These are phyloP conservation scores for Meandrina meandrites DNA, from an alignment of 92 coral and sea anemone genomes.

Conservation along the genomic window DNA sequence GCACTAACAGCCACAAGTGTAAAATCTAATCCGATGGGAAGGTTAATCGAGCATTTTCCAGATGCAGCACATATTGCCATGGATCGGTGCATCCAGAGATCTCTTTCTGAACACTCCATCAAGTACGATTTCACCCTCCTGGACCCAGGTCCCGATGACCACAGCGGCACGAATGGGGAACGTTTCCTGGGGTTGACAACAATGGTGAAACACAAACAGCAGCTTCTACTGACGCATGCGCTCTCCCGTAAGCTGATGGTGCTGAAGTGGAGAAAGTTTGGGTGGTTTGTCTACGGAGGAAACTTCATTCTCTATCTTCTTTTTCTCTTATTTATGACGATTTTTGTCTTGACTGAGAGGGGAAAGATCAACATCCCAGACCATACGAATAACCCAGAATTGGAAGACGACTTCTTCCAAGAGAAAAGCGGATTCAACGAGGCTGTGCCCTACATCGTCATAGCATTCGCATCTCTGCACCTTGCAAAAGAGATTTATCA, in stretches of 20 bases:
- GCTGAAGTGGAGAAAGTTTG: slow-evolving; percentile 60
- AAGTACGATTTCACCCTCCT: slow-evolving; percentile 60
- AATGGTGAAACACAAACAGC: slow-evolving; percentile 60
- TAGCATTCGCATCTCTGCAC: slow-evolving; percentile 40
- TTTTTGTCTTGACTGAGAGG: slow-evolving; percentile 49
- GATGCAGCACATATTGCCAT: slow-evolving; percentile 60
- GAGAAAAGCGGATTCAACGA: slow-evolving; percentile 32
- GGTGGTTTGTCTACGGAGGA: slow-evolving; percentile 52
- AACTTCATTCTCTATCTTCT: slow-evolving; percentile 36
- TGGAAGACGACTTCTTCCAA: slow-evolving; percentile 14
- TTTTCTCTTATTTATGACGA: slow-evolving; percentile 51
- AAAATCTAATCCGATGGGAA: slow-evolving; percentile 43
- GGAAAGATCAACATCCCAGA: slow-evolving; percentile 33
- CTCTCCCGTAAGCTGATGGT: slow-evolving; percentile 48
- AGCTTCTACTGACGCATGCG: slow-evolving; percentile 46
- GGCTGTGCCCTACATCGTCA: slow-evolving; percentile 47
- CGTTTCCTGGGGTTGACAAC: slow-evolving; percentile 61
- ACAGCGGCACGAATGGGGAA: slow-evolving; percentile 38
- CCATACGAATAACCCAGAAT: slow-evolving; percentile 26
- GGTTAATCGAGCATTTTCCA: slow-evolving; percentile 61
- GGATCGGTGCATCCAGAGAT: slow-evolving; percentile 64
- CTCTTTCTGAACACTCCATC: slow-evolving; percentile 40
- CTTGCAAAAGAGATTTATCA: slow-evolving; percentile 54
- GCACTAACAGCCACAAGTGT: slow-evolving; percentile 33
- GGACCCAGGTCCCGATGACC: slow-evolving; percentile 70